A percentile compares a stretch with the other conserved stretches of the same genome.
These are phyloP conservation scores for Ceratotherium simum DNA, from an alignment of 2,113 vertebrate species.

Conservation along the genomic window DNA sequence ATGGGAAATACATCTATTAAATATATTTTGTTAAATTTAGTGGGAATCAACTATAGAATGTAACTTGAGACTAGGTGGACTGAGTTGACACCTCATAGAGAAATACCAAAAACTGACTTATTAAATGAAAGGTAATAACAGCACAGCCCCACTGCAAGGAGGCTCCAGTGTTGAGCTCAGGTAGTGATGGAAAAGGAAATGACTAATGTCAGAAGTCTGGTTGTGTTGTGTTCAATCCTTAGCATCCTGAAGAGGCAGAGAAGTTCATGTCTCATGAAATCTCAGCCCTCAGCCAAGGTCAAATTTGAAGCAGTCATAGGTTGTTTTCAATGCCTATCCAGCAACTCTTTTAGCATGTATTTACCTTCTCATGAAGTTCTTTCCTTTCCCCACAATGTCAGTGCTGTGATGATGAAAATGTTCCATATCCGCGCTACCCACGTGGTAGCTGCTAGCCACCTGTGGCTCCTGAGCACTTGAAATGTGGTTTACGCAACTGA, in stretches of 20 bases:
- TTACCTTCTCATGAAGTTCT: neutral
- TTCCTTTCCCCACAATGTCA: neutral
- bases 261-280: neutral
- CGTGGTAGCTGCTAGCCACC: too few relatives aligned
- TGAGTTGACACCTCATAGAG: neutral
- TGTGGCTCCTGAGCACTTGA: neutral
- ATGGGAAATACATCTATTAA: neutral
- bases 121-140: neutral
- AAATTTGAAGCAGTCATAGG: neutral
- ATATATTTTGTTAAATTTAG: conserved; percentile 1
- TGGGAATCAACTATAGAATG: neutral
- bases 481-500: neutral
- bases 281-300: neutral
- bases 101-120: neutral
- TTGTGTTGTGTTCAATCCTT: neutral
- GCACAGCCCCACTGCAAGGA: neutral
- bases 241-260: neutral
- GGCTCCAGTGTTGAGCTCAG: neutral
- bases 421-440: neutral
- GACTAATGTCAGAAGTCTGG: neutral
- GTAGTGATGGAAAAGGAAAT: neutral
- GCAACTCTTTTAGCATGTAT: neutral
- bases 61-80: neutral
- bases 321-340: neutral
- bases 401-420: neutral